Evolutionary conservation across 2,113 vertebrate genomes (phyloP), one percentile per base, ranked within the genome.

Genomic region (Heptranchias perlo): DNA sequence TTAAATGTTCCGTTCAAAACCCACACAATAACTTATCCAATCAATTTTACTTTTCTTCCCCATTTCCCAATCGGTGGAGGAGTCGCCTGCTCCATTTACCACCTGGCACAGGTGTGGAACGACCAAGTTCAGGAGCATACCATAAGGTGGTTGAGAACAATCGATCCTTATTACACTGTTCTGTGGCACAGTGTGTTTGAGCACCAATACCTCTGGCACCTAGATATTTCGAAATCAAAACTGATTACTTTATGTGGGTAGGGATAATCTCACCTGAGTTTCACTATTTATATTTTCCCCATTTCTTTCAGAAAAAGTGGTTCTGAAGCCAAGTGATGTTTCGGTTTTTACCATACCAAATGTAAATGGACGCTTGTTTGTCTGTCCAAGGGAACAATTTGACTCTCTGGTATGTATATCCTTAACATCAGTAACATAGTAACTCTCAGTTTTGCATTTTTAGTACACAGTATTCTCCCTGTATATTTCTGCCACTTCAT

Each of bases 261-360:
- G 21, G 58, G 44, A 69, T 67, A 13, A 95, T 16, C 4, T 95
- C 44, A 95, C 39, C n/a, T 95, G 44, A 95, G 1, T 28, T 69
- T 95, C 44, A 28, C 64, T 69, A n/a, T 95, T 28, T 44, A 35
- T 35, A n/a, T 95, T 28, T 52, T 69, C 44, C 94, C 23, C 16
- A 54, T 95, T 97, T 96, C 97, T 98, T 97, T 96, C 98, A 99
- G 99, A 99, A 97, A 99, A 99, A 98, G 98, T 98, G 64, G 97
- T 99, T 96, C 98, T 99, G 96, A 99, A 99, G 96, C 98, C 99
- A 97, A 98, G 98, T 35, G 99, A 99, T 67, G 97, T 99, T 93
- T 99, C 99, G 0, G 98, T 99, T 96, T 99, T 99, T 98, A 99
- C 99, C 94, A 98, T 98, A 5, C 98, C 99, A 97, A 98, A 98